A percentile compares a stretch with the other conserved stretches of the same genome.
These are phyloP conservation scores for Saccopteryx leptura DNA, from an alignment of 2,113 vertebrate species.

Conservation along the genomic window DNA sequence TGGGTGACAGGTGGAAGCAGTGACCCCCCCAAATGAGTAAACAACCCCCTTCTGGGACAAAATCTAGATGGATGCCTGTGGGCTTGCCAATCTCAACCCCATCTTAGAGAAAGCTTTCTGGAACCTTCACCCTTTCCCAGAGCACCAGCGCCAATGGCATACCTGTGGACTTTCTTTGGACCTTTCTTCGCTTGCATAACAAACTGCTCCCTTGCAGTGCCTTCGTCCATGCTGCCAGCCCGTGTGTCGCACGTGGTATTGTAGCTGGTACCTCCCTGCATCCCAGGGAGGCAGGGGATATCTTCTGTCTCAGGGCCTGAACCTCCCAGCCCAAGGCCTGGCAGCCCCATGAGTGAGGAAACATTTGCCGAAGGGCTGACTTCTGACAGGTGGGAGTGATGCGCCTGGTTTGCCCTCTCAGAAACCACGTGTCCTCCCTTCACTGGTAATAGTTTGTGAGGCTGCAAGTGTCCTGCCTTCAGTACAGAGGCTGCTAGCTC, in stretches of 20 bases:
- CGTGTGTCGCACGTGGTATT: rapidly evolving
- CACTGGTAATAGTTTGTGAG: background rate
- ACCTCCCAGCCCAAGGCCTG: background rate
- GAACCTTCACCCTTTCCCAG: background rate
- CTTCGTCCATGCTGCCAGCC: background rate
- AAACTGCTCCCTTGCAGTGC: background rate
- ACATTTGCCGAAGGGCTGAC: slow-evolving; percentile 8
- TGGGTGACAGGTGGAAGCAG: background rate
- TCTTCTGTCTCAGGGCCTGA: background rate
- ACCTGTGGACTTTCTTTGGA: background rate
- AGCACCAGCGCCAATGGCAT: background rate
- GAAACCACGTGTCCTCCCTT: background rate
- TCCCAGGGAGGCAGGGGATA: background rate
- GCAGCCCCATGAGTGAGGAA: background rate
- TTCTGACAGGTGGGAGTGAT: background rate
- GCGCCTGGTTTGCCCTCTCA: background rate
- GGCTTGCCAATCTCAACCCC: background rate
- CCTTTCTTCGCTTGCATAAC: background rate
- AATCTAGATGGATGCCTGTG: background rate
- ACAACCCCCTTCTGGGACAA: background rate
- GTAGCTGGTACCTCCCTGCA: background rate
- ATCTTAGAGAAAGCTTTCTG: background rate
- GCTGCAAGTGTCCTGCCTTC: background rate
- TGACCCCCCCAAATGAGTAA: too few species aligned
- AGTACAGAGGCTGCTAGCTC: background rate